A percentile compares a stretch with the other conserved stretches of the same genome.
Conservation (phyloP, 2,888 invertebrate genomes). For the Eledona agricola region DNA sequence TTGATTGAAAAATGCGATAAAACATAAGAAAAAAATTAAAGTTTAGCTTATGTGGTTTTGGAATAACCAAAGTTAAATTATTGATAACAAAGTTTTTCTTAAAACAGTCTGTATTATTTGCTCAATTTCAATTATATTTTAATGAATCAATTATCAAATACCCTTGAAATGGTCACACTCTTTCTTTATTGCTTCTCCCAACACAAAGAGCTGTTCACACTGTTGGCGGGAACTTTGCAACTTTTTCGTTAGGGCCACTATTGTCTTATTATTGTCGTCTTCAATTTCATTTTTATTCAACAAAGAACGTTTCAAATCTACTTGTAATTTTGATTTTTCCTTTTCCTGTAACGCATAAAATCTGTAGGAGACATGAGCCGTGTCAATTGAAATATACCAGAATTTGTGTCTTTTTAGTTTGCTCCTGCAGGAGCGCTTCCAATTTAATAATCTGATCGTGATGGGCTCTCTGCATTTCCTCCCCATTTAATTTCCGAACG, state of each 20-base stretch:
- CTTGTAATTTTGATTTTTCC: conserved; percentile 44
- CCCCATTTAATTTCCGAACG: conserved; percentile 48
- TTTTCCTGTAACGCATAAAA: conserved; percentile 44
- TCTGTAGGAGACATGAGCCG: neutral
- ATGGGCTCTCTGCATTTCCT: conserved; percentile 49
- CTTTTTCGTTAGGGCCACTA: conserved; percentile 45
- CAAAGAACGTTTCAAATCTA: conserved; percentile 46
- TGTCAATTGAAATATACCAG: conserved; percentile 28
- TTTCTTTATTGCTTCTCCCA: conserved; percentile 49
- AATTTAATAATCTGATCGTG: conserved; percentile 49
- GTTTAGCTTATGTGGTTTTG: too few relatives aligned
- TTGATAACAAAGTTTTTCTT: too few relatives aligned
- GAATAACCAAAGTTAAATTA: too few relatives aligned
- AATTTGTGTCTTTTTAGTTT: conserved; percentile 44
- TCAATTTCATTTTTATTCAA: conserved; percentile 42
- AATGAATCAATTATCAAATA: too few relatives aligned
- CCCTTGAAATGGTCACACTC: conserved; percentile 54
- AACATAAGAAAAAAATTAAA: too few relatives aligned
- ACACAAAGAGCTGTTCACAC: conserved; percentile 49
- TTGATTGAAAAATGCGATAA: too few relatives aligned
- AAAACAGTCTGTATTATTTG: too few relatives aligned
- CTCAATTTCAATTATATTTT: too few relatives aligned
- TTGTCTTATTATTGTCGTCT: conserved; percentile 43
- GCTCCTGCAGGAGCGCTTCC: conserved; percentile 47
- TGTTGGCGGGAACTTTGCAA: conserved; percentile 52